Base-by-base conservation (phyloP, 2,113 vertebrate genomes). In the Corythornis vintsioides region DNA sequence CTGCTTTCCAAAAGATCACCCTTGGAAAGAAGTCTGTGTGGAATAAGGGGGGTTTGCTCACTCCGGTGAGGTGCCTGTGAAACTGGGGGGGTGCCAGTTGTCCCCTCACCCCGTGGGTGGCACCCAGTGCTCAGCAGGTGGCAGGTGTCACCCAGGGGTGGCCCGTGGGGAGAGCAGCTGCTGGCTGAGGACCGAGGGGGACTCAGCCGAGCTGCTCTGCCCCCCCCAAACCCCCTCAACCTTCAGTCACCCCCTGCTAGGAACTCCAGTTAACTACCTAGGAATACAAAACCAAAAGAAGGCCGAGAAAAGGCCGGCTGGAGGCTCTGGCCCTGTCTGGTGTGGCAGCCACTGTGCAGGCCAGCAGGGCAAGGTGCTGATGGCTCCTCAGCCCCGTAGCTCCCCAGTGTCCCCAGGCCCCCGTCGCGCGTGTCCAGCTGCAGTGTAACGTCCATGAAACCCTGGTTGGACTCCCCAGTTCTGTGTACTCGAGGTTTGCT, bases 401-500 rank as follows among this genome's bases (percentile, higher is more conserved):
- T 96, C 89, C 79, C 92, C 91, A 91, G 50, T 69, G 78, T 96
- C 73, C 73, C 90, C 96, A 77, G 91, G 93, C 95, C 95, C 93
- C 86, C 88, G 86, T 95, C 96, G 83, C 91, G 55, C 48, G 78
- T 97, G 82, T 94, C 94, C 95, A 96, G 90, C 91, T 94, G 84
- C 96, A 93, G 88, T 92, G 92, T 92, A 96, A 97, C 81, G 10
- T 97, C 90, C 65, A 76, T 94, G 96, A 82, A 93, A 92, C 86
- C 66, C 91, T 47, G 90, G 63, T 92, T 95, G 82, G 81, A 95
- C 89, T 91, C 88, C 88, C 61, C 93, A 95, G 96, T 91, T 93
- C 92, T 96, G 88, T 98, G 97, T 97, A 94, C 94, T 95, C 92
- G 96, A 97, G 96, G 95, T 97, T 97, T 97, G 97, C 95, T 97